Percentiles rank a stretch among this genome's conserved stretches.
phyloP scores from a whole-genome alignment of 2,113 vertebrate species.

The Illadopsis cleaveri region DNA sequence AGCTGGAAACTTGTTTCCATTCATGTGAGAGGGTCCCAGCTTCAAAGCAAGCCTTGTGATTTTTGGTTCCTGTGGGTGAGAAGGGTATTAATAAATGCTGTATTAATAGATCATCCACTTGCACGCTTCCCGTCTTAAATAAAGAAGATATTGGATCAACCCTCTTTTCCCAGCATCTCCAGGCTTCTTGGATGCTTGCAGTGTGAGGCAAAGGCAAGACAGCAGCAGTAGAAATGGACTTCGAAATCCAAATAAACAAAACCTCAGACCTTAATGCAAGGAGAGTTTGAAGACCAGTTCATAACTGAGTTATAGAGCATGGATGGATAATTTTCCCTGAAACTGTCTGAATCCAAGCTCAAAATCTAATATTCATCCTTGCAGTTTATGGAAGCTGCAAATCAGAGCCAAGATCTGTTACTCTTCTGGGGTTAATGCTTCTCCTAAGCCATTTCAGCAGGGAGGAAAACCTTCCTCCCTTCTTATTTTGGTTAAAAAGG shows the following conservation, averaged over 20 bases:
- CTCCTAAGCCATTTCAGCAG: neutral
- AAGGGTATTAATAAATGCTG: slow-evolving; percentile 45
- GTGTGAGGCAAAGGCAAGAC: neutral
- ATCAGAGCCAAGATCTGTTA: neutral
- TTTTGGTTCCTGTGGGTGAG: slow-evolving; percentile 41
- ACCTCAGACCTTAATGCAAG: neutral
- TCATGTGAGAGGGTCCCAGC: neutral
- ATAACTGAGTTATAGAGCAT: neutral
- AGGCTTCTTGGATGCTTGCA: neutral
- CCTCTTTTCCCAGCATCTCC: neutral
- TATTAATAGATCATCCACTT: slow-evolving; percentile 1
- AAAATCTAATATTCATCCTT: neutral
- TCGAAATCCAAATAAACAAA: slow-evolving; percentile 14
- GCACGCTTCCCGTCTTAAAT: neutral
- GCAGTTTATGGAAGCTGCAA: neutral
- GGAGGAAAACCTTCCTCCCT: neutral
- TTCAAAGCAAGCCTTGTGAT: slow-evolving; percentile 49
- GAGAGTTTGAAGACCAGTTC: neutral
- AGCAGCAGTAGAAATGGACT: neutral
- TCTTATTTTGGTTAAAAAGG: neutral
- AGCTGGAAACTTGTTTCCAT: neutral
- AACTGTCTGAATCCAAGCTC: slow-evolving; percentile 24
- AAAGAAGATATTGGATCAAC: neutral
- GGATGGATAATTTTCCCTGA: neutral
- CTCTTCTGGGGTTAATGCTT: neutral